phyloP scores from a whole-genome alignment of 2,888 invertebrate species.

The Oeneis ivallda region DNA sequence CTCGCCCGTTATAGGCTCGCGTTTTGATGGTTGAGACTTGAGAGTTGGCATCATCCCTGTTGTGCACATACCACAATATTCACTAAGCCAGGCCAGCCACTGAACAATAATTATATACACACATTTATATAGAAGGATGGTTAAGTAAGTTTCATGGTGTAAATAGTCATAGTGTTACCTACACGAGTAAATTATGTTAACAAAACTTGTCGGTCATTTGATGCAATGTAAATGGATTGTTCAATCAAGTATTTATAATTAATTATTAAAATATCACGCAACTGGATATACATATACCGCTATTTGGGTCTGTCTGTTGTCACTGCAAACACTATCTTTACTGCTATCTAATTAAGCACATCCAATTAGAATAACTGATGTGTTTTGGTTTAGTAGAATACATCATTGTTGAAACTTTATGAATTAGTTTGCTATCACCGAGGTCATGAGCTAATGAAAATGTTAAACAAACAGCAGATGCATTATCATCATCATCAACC shows the following conservation, averaged over 20 bases:
- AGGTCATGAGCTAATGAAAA: slow-evolving; percentile 5
- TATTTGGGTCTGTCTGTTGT: slow-evolving; percentile 32
- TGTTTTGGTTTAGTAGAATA: background rate
- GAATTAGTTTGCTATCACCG: background rate
- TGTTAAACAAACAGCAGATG: background rate
- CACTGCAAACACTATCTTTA: slow-evolving; percentile 34
- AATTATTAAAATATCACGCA: slow-evolving; percentile 25
- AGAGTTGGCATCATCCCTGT: no score
- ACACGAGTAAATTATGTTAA: background rate
- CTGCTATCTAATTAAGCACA: slow-evolving; percentile 34
- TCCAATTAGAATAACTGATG: slow-evolving; percentile 37
- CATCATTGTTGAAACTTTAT: slow-evolving; percentile 2
- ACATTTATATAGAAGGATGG: no score
- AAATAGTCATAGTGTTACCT: no score
- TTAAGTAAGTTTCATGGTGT: no score
- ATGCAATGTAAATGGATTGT: background rate
- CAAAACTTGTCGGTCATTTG: background rate
- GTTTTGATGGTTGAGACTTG: no score
- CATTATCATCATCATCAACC: no score
- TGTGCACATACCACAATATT: no score
- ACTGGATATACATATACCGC: slow-evolving; percentile 21
- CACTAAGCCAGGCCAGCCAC: background rate
- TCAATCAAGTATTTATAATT: background rate
- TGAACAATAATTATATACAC: background rate
- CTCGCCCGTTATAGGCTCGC: no score